phyloP scores from a whole-genome alignment of 2,888 invertebrate genomes.

The Pachycephus smyrnensis region DNA sequence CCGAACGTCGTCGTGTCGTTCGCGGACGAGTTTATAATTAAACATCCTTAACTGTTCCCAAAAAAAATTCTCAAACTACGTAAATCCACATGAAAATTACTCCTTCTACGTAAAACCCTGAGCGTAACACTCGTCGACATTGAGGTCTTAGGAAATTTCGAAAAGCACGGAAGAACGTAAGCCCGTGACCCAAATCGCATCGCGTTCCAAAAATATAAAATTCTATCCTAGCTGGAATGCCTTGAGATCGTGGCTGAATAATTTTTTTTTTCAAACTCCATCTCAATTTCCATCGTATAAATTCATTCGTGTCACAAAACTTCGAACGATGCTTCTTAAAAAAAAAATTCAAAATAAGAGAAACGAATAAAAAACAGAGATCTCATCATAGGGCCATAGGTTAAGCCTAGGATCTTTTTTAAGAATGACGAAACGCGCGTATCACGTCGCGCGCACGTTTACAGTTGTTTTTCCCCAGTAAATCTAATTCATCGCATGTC shows the following conservation, averaged over 20 bases:
- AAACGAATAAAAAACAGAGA: neutral
- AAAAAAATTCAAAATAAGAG: neutral
- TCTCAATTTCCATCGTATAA: neutral
- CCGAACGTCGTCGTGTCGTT: neutral
- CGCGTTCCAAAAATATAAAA: neutral
- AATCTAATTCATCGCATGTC: neutral
- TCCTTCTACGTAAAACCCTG: neutral
- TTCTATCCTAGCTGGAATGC: neutral
- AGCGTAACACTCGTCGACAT: neutral
- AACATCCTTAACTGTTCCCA: neutral
- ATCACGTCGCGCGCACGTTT: neutral
- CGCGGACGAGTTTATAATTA: slow-evolving; percentile 3
- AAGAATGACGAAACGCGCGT: neutral
- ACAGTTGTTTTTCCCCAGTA: neutral
- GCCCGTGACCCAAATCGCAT: neutral
- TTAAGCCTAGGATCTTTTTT: neutral
- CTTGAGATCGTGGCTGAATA: neutral
- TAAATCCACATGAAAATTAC: neutral
- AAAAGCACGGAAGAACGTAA: neutral
- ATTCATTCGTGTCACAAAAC: neutral
- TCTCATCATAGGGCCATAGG: neutral
- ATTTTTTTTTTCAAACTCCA: neutral
- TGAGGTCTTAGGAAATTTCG: neutral
- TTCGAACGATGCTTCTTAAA: neutral
- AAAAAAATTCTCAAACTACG: neutral